A percentile compares a stretch with the other conserved stretches of the same genome.
phyloP scores from a whole-genome alignment of 2,797 vertebrate genomes.

The Eutrigla gurnardus region DNA sequence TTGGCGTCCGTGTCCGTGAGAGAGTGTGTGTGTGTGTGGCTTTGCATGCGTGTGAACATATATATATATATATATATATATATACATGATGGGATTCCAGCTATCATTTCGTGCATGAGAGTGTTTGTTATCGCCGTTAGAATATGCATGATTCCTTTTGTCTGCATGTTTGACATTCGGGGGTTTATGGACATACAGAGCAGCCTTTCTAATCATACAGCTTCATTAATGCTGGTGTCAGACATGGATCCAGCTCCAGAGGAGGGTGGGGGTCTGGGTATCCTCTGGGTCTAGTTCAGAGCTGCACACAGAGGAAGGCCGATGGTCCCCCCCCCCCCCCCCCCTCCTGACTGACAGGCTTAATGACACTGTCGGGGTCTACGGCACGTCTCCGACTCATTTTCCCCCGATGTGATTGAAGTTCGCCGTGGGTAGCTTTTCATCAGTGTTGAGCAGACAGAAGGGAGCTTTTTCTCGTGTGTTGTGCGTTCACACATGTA shows the following conservation, averaged over 20 bases:
- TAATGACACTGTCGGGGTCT: conserved; percentile 80
- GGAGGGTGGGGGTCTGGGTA: conserved; percentile 54
- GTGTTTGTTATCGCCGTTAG: conserved; percentile 65
- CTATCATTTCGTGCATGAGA: conserved; percentile 60
- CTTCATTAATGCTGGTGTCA: conserved; percentile 73
- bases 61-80: conserved; percentile 72
- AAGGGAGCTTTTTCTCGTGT: conserved; percentile 73
- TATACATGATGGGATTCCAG: conserved; percentile 64
- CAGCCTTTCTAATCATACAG: conserved; percentile 65
- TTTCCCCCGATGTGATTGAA: conserved; percentile 80
- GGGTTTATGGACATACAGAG: conserved; percentile 63
- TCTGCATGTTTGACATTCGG: conserved; percentile 67
- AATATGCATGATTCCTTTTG: conserved; percentile 68
- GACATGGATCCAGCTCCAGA: conserved; percentile 54
- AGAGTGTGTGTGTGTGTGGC: conserved; percentile 26
- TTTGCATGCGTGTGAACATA: conserved; percentile 67
- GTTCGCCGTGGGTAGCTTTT: conserved; percentile 83
- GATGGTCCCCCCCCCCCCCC: conserved; percentile 6
- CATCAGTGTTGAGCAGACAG: conserved; percentile 82
- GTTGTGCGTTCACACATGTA: conserved; percentile 59
- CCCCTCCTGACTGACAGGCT: conserved; percentile 73
- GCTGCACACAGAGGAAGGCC: conserved; percentile 55
- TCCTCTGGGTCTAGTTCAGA: conserved; percentile 61
- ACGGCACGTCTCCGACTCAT: conserved; percentile 77
- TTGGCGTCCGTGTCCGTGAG: conserved; percentile 41